A percentile compares a stretch with the other conserved stretches of the same genome.
Evolutionary conservation across 2,888 invertebrate genomes (phyloP).

Genomic region (Metopia argyrocephala): DNA sequence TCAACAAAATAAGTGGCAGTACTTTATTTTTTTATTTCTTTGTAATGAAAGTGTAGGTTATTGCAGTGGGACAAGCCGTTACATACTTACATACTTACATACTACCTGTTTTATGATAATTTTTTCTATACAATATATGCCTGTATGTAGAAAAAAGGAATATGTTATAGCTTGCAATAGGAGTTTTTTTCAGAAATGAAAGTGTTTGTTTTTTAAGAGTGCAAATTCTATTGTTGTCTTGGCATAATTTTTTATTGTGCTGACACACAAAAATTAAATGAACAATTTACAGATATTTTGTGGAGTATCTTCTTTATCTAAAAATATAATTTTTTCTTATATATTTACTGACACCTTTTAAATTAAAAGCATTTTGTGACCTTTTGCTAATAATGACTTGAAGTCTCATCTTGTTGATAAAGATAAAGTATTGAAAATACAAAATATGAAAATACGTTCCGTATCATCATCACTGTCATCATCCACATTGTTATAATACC

Average conservation of each 20-base stretch:
- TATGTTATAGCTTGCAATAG: no score
- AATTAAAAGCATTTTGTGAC: background rate
- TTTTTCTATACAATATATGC: no score
- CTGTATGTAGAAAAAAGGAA: no score
- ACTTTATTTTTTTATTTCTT: no score
- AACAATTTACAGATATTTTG: no score
- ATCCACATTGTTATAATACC: slow-evolving; percentile 13
- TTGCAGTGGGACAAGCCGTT: background rate
- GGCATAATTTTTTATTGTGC: no score
- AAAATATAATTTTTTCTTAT: background rate
- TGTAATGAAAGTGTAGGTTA: background rate
- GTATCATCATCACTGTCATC: slow-evolving; percentile 14
- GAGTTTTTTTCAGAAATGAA: no score
- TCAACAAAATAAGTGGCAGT: slow-evolving; percentile 21
- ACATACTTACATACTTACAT: no score
- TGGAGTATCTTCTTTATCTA: background rate
- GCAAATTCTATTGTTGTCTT: no score
- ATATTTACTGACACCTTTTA: background rate
- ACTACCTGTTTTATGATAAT: background rate
- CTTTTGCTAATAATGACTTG: background rate
- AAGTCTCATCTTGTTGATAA: slow-evolving; percentile 19
- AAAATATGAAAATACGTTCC: slow-evolving; percentile 6
- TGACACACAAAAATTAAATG: no score
- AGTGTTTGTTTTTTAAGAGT: no score
- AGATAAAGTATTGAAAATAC: background rate